A percentile compares a stretch with the other conserved stretches of the same genome.
phyloP scores from a whole-genome alignment of 2,797 vertebrate species.

The Propithecus deckenii region DNA sequence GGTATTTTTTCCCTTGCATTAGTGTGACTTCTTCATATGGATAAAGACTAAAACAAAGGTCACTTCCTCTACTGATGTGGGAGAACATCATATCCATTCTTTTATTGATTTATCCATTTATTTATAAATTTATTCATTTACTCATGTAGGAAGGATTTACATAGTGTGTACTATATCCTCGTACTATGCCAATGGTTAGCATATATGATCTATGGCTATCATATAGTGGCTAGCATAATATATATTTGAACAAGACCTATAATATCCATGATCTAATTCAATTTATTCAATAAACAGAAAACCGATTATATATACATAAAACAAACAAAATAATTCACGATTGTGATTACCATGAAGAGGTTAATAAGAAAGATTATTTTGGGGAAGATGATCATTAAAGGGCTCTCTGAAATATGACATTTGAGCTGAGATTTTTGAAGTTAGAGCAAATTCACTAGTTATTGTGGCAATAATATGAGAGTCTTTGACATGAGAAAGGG shows the following conservation, averaged over 20 bases:
- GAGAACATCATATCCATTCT: neutral
- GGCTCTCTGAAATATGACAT: neutral
- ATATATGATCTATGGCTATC: neutral
- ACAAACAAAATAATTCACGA: neutral
- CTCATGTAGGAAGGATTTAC: neutral
- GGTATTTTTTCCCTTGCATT: neutral
- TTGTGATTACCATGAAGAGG: neutral
- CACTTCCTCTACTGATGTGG: neutral
- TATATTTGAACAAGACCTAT: neutral
- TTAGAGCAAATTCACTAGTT: neutral
- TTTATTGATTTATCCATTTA: neutral
- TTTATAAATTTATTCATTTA: neutral
- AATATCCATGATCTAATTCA: neutral
- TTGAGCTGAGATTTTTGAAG: neutral
- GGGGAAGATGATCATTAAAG: neutral
- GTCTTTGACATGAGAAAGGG: neutral
- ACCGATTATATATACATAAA: neutral
- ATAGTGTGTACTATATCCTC: neutral
- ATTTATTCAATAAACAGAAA: neutral
- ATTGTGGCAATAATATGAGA: neutral
- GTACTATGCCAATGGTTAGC: neutral
- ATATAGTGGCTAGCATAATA: neutral
- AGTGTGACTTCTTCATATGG: neutral
- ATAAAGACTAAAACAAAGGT: neutral
- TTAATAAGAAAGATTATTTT: neutral